These are phyloP conservation scores for Archivesica marissinica DNA, from an alignment of 1,140 invertebrate genomes.

Conservation along the genomic window DNA sequence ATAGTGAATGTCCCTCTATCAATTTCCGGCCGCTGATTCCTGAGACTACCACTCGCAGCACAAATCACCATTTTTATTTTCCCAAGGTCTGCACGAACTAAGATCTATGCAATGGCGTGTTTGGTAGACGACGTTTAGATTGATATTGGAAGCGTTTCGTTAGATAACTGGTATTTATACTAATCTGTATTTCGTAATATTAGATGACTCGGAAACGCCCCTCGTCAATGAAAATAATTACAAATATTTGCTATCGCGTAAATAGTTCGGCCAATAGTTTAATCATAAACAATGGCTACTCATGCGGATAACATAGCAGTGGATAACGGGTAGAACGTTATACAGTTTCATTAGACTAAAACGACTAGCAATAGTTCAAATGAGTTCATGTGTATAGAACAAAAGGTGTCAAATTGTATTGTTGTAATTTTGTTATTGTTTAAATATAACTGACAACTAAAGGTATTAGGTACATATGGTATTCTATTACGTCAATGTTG, in stretches of 20 bases:
- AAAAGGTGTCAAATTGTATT: conserved; percentile 25
- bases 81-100: not conserved
- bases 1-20: conserved; percentile 49
- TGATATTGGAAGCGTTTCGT: not conserved
- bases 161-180: conserved; percentile 24
- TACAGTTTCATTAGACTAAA: conserved; percentile 4
- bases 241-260: conserved; percentile 1
- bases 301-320: conserved; percentile 13
- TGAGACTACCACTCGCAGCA: not conserved
- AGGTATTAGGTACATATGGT: conserved; percentile 15
- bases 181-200: not conserved
- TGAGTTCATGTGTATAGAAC: conserved; percentile 12
- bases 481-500: conserved; percentile 22
- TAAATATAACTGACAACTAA: not conserved
- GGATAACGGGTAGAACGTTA: not conserved
- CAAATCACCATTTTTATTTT: conserved; percentile 30
- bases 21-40: not conserved
- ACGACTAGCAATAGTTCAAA: conserved; percentile 8
- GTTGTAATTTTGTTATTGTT: conserved; percentile 28
- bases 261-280: not conserved
- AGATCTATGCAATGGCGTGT: not conserved
- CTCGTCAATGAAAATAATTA: not conserved
- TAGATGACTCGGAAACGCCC: conserved; percentile 39
- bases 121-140: not conserved
- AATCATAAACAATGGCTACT: conserved; percentile 19